Base-by-base conservation (phyloP, 1,140 invertebrate genomes). In the Apolygus lucorum region DNA sequence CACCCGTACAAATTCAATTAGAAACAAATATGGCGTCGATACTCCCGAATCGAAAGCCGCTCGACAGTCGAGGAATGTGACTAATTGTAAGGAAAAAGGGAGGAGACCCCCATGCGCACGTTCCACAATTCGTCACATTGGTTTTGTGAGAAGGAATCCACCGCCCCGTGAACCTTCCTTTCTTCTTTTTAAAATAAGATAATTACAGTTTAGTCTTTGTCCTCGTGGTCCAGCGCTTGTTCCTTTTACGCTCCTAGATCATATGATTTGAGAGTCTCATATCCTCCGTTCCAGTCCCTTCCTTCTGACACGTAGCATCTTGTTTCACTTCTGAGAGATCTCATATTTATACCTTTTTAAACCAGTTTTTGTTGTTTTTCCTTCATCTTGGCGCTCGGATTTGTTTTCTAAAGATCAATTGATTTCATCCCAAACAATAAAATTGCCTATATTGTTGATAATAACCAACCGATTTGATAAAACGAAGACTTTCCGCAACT, bases 121-220 rank as follows among this genome's bases (percentile, higher is more conserved):
- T 68, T 52, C 67, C 49, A 52, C 67, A 22, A 68, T 68, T 68
- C 67, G 67, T 68, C 67, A 68, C 67, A 22, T 68, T 26, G 67
- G 67, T 68, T 68, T 68, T 68, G 49, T 52, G 63, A 65, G 8
- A 26, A 65, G 28, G 68, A 28, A 69, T 29, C 68, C 42, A 21
- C 54, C 63, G 54, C 59, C 49, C 24, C 34, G 54, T 24, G 54
- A 59, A 24, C 54, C 11, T 42, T 42, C 34, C 17, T 42, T 42
- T 8, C 17, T 22, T 59, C 22, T 22, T 59, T 59, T 22, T 11
- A 59, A 59, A 59, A 59, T 59, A 59, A 59, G 54, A 59, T 59
- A 59, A 59, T 59, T 59, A 59, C 54, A 59, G 54, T 59, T 59
- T 59, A 59, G 54, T 59, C 54, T 59, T 59, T 59, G 54, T 59